phyloP scores from a whole-genome alignment of 2,888 invertebrate genomes.

The Smittia aterrima region DNA sequence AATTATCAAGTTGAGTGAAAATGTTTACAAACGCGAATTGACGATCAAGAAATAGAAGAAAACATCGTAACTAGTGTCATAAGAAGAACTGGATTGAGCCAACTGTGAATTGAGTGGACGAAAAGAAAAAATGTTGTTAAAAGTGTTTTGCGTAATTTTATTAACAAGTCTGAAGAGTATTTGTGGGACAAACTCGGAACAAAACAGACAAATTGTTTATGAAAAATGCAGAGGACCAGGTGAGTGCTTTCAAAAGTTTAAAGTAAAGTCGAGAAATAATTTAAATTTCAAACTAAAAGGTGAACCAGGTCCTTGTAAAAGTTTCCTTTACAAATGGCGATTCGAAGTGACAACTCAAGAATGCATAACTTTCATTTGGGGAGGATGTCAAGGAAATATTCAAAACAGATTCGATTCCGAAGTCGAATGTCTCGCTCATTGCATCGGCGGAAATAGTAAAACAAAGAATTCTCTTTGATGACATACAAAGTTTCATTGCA shows the following conservation, averaged over 20 bases:
- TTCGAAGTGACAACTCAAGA: conserved; percentile 60
- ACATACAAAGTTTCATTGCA: no score
- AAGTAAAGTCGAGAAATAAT: not conserved
- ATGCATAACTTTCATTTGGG: conserved; percentile 65
- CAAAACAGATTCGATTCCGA: conserved; percentile 68
- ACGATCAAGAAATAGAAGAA: not conserved
- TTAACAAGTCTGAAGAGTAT: not conserved
- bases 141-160: conserved; percentile 15
- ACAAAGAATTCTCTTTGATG: no score
- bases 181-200: conserved; percentile 6
- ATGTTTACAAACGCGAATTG: not conserved
- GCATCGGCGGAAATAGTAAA: conserved; percentile 61
- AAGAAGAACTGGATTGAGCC: not conserved
- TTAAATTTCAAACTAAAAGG: not conserved
- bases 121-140: not conserved
- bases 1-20: not conserved
- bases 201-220: conserved; percentile 22
- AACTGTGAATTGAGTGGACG: not conserved
- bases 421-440: conserved; percentile 63
- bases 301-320: conserved; percentile 61
- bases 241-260: not conserved
- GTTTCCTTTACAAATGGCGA: conserved; percentile 67
- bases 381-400: conserved; percentile 66
- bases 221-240: conserved; percentile 53
- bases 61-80: not conserved